A percentile compares a stretch with the other conserved stretches of the same genome.
These are phyloP conservation scores for Gorsachius magnificus DNA, from an alignment of 2,797 vertebrate species.

Conservation along the genomic window DNA sequence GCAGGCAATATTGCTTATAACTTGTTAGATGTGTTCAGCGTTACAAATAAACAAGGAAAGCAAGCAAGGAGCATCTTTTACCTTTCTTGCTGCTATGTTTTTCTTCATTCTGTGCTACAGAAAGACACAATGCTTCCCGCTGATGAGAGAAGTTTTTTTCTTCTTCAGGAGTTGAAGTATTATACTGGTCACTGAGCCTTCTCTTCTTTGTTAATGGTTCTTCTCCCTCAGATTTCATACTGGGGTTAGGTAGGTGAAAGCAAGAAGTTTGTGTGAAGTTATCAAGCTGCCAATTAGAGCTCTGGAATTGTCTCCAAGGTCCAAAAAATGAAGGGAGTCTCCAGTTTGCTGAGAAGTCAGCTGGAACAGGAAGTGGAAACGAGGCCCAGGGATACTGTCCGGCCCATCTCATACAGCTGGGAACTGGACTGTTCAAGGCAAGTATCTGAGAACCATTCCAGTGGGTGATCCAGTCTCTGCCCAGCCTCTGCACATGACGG, in stretches of 20 bases:
- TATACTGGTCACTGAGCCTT: slow-evolving; percentile 71
- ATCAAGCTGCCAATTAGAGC: slow-evolving; percentile 54
- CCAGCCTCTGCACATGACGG: slow-evolving; percentile 78
- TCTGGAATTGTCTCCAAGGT: slow-evolving; percentile 57
- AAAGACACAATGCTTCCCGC: not conserved
- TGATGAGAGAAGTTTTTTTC: not conserved
- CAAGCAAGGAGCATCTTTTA: not conserved
- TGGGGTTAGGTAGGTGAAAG: slow-evolving; percentile 72
- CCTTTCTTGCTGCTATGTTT: not conserved
- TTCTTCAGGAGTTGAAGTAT: not conserved
- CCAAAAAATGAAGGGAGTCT: slow-evolving; percentile 56
- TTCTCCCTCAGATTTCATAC: slow-evolving; percentile 77
- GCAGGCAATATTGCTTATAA: not conserved
- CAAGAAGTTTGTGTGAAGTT: slow-evolving; percentile 58
- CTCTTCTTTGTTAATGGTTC: slow-evolving; percentile 83
- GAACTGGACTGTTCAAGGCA: slow-evolving; percentile 61
- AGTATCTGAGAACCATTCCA: slow-evolving; percentile 65
- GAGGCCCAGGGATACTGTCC: slow-evolving; percentile 61
- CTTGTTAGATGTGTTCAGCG: not conserved
- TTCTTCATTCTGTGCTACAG: not conserved
- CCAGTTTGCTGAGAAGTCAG: slow-evolving; percentile 65
- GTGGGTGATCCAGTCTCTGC: slow-evolving; percentile 73
- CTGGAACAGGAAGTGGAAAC: slow-evolving; percentile 49
- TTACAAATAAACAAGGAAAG: not conserved
- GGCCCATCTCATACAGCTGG: slow-evolving; percentile 69